phyloP scores from a whole-genome alignment of 2,888 invertebrate genomes.

The Cephus pygmeus region DNA sequence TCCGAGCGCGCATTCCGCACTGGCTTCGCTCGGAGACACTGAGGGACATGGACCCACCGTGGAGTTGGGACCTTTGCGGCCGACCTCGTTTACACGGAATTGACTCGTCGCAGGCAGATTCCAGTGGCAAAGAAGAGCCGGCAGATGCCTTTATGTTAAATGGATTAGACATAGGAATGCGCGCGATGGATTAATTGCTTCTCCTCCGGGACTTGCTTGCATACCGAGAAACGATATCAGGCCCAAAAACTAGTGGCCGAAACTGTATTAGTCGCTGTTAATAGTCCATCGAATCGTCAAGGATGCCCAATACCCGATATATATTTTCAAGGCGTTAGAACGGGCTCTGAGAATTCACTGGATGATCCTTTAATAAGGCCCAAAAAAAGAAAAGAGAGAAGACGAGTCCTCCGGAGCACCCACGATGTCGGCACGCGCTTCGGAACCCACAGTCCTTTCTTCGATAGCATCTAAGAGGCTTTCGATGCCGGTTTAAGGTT shows the following conservation, averaged over 20 bases:
- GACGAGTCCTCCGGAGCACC: conserved; percentile 16
- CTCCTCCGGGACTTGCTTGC: conserved; percentile 25
- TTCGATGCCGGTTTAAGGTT: conserved; percentile 27
- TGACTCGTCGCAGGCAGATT: conserved; percentile 59
- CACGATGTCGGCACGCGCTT: conserved; percentile 41
- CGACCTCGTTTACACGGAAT: conserved; percentile 49
- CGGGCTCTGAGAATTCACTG: neutral
- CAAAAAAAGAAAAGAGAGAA: neutral
- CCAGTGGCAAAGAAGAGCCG: conserved; percentile 34
- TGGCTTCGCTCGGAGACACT: neutral
- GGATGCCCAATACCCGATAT: neutral
- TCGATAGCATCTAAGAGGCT: conserved; percentile 51
- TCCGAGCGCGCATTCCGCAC: conserved; percentile 23
- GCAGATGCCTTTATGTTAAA: conserved; percentile 58
- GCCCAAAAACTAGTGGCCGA: neutral
- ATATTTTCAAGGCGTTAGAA: neutral
- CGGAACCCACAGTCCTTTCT: conserved; percentile 24
- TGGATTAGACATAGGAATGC: conserved; percentile 65
- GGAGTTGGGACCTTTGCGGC: neutral
- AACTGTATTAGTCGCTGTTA: neutral
- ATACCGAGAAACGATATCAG: conserved; percentile 28
- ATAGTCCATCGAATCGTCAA: neutral
- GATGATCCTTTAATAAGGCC: neutral
- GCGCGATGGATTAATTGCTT: conserved; percentile 57
- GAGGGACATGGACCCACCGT: neutral